phyloP scores from a whole-genome alignment of 1,140 invertebrate species.

The Scaptomyza montana region DNA sequence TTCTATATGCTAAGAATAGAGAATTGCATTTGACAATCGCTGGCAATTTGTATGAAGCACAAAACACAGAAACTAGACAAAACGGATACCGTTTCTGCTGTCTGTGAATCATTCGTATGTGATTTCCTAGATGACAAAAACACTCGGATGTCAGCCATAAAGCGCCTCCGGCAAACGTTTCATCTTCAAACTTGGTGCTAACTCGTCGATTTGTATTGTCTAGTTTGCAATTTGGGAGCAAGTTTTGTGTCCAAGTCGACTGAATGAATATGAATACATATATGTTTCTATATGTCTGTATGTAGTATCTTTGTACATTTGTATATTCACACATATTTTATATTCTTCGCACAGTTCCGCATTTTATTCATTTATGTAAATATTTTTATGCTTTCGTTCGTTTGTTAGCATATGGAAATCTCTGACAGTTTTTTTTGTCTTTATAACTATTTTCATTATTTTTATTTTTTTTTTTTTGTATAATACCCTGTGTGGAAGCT shows the following conservation, averaged over 20 bases:
- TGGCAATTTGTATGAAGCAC: conserved; percentile 34
- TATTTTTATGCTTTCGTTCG: conserved; percentile 57
- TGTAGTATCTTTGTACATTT: neutral
- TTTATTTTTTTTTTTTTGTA: too few relatives aligned
- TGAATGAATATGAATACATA: conserved; percentile 60
- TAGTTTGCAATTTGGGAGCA: conserved; percentile 55
- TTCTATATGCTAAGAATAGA: conserved; percentile 1
- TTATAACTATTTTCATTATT: neutral
- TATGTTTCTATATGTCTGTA: neutral
- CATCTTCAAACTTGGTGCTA: neutral
- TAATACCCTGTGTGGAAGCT: conserved; percentile 3
- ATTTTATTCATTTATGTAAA: conserved; percentile 80
- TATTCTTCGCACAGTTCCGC: conserved; percentile 61
- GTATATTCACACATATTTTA: conserved; percentile 6
- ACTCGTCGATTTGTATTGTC: conserved; percentile 8
- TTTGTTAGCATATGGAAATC: conserved; percentile 55
- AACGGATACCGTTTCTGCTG: conserved; percentile 41
- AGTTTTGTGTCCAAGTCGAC: conserved; percentile 50
- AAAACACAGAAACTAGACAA: neutral
- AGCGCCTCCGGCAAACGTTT: conserved; percentile 26
- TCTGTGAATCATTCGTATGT: conserved; percentile 71
- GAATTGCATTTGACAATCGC: conserved; percentile 32
- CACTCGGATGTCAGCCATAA: conserved; percentile 36
- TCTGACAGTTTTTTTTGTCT: conserved; percentile 16
- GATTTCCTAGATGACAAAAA: conserved; percentile 71